Conservation (phyloP, 2,888 invertebrate species). For the Apamea crenata region DNA sequence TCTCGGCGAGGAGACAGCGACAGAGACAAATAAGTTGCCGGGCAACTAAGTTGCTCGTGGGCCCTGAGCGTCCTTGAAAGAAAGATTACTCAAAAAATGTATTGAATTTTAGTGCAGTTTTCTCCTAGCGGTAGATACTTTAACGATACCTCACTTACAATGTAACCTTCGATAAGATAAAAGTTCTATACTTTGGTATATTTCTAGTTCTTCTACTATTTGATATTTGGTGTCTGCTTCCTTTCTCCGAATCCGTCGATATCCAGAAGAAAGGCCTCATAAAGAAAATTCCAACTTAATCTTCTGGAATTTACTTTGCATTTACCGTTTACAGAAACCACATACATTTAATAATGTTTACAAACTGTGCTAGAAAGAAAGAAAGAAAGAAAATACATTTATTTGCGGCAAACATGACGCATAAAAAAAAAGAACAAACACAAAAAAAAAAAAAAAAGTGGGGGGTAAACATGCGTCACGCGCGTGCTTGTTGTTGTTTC, state of each 20-base stretch:
- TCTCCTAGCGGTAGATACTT: neutral
- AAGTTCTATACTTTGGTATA: neutral
- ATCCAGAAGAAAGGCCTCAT: too few species aligned
- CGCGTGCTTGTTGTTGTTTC: too few species aligned
- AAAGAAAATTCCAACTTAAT: neutral
- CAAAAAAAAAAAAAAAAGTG: too few species aligned
- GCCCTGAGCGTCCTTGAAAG: too few species aligned
- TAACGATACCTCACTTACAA: neutral
- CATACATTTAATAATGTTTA: constrained; percentile 57
- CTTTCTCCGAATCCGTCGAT: neutral
- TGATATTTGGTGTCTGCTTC: neutral
- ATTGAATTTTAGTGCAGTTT: neutral
- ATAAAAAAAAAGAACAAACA: too few species aligned
- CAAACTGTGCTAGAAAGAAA: constrained; percentile 66
- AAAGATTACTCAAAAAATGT: neutral
- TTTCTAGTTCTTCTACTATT: neutral
- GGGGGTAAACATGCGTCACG: too few species aligned
- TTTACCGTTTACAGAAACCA: constrained; percentile 34
- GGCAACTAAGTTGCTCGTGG: too few species aligned
- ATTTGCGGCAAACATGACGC: too few species aligned
- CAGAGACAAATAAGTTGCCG: too few species aligned
- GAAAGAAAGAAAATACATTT: too few species aligned
- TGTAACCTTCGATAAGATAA: neutral
- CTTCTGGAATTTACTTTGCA: neutral
- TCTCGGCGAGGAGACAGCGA: too few species aligned